Evolutionary conservation across 2,888 invertebrate genomes (phyloP).

Genomic region (Orthosia gracilis): DNA sequence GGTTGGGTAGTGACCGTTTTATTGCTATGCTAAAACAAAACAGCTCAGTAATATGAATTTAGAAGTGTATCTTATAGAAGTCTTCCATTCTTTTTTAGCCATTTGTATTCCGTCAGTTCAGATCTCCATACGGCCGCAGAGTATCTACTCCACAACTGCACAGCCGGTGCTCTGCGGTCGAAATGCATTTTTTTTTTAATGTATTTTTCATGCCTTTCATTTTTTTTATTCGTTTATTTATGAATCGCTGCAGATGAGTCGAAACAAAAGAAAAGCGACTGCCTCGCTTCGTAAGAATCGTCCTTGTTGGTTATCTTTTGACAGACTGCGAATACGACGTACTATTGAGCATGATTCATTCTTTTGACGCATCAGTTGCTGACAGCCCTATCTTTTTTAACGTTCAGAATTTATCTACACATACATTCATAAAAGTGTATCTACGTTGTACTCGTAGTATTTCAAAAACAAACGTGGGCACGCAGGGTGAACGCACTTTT

Average conservation of each 20-base stretch:
- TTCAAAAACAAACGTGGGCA: background rate
- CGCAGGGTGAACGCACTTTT: no score
- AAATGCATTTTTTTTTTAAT: background rate
- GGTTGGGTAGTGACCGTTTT: no score
- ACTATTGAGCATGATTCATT: background rate
- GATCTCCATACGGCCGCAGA: background rate
- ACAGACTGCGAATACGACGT: background rate
- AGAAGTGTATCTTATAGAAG: background rate
- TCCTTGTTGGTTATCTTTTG: background rate
- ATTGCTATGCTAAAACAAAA: no score
- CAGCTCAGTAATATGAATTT: no score
- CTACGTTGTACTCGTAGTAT: background rate
- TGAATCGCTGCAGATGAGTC: background rate
- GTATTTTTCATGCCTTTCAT: background rate
- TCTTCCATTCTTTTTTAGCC: background rate
- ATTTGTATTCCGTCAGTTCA: background rate
- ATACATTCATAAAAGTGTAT: background rate
- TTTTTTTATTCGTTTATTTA: conserved; percentile 6
- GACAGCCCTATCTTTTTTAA: background rate
- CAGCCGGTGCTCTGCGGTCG: background rate
- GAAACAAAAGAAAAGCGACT: background rate
- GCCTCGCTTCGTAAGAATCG: background rate
- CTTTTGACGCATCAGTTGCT: background rate
- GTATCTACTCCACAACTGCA: background rate
- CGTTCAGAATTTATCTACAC: background rate